These are phyloP conservation scores for Miniopterus natalensis DNA, from an alignment of 2,113 vertebrate genomes.

Conservation along the genomic window DNA sequence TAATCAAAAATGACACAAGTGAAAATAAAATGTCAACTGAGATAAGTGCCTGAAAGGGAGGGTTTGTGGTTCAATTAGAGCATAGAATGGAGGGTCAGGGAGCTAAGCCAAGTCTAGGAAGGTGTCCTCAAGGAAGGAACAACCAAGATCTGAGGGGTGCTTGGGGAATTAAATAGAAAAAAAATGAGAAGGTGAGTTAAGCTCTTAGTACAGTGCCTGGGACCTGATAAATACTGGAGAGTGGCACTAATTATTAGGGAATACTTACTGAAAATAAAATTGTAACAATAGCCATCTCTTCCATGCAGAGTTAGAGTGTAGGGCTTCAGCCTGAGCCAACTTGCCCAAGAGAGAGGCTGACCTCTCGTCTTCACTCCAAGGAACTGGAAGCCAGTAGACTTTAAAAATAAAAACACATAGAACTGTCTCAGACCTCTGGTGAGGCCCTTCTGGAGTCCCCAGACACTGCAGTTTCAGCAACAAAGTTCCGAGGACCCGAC, in stretches of 20 bases:
- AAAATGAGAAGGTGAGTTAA: background rate
- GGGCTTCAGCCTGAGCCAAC: accelerated
- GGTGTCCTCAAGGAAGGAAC: background rate
- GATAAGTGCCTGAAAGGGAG: background rate
- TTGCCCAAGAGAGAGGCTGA: background rate
- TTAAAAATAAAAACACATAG: slow-evolving; percentile 11
- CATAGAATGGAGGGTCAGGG: background rate
- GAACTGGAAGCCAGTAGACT: background rate
- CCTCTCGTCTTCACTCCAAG: background rate
- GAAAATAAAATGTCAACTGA: background rate
- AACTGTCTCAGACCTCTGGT: background rate
- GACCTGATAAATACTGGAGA: background rate
- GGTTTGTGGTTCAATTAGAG: background rate
- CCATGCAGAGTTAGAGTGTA: background rate
- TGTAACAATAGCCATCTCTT: background rate
- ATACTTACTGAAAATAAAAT: background rate
- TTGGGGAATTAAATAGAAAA: background rate
- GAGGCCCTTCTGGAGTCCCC: background rate
- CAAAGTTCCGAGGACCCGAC: background rate
- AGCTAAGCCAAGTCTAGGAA: background rate
- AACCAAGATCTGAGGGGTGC: background rate
- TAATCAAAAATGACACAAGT: background rate
- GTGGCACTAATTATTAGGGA: background rate
- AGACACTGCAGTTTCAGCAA: background rate
- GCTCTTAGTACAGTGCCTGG: background rate